Conservation (phyloP, 2,113 vertebrate species). For the Tragelaphus scriptus region DNA sequence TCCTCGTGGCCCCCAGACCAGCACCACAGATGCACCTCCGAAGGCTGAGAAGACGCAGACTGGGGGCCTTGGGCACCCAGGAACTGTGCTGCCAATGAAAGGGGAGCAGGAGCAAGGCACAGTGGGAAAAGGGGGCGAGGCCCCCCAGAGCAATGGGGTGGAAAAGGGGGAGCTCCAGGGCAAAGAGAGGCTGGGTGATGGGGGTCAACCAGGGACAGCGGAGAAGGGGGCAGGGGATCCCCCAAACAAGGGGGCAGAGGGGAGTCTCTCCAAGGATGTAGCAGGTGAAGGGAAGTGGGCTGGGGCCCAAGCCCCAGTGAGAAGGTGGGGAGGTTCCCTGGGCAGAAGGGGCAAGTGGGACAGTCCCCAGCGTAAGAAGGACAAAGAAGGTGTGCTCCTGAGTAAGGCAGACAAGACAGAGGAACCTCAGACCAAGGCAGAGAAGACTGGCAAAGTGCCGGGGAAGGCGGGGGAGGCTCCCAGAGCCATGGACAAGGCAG, state of each 20-base stretch:
- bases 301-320: not conserved
- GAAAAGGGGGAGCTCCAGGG: not conserved
- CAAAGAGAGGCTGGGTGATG: constrained; percentile 35
- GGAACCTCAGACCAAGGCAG: fast-evolving
- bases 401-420: not conserved
- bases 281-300: not conserved
- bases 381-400: not conserved
- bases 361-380: not conserved
- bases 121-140: not conserved
- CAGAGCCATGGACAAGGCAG: not conserved
- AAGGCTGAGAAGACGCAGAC: not conserved
- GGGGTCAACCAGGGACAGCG: fast-evolving
- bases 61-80: not conserved
- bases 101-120: constrained; percentile 4
- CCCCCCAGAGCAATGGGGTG: constrained; percentile 12
- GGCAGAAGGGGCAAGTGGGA: constrained; percentile 5
- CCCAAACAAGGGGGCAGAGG: not conserved
- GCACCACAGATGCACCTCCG: not conserved
- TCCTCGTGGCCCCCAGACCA: not conserved
- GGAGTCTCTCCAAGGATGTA: not conserved
- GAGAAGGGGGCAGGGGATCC: not conserved
- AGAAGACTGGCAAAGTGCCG: not conserved
- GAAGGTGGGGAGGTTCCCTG: constrained; percentile 34
- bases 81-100: not conserved
- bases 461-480: not conserved